Base-by-base conservation (phyloP, 2,797 vertebrate genomes). In the Petrocephalus schoutedeni region DNA sequence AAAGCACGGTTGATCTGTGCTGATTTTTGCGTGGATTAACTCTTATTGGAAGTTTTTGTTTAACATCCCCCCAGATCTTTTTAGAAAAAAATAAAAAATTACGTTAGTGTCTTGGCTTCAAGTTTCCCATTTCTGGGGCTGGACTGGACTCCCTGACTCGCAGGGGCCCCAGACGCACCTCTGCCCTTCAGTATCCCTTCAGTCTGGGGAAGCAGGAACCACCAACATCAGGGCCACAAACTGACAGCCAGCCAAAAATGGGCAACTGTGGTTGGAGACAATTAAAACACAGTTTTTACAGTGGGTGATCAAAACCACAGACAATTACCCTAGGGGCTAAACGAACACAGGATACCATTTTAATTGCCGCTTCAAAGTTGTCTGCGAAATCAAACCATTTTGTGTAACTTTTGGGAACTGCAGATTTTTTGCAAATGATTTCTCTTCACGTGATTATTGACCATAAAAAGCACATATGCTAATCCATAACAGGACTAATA, bases 241-340 rank as follows among this genome's bases (percentile, higher is more conserved):
- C 54, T 2, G 41, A 85, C 84, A 14, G 83, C 41, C 41, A 45
- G 77, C 58, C 71, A 28, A 88, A 90, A 86, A 21, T 85, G 85
- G 87, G 21, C 45, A 23, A 86, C 57, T 10, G 59, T 64, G 87
- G 74, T 49, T 74, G 67, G 80, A 87, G 89, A 89, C 89, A 90
- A 64, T 91, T 89, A 88, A 90, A 88, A 88, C 84, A 54, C 74
- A 45, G 23, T 89, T 90, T 88, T 83, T 84, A 89, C 82, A 88
- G 86, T 80, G 87, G 87, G 87, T 89, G 90, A 91, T 90, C 88
- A 90, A 90, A 91, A 87, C 85, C n/a, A 8, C 1, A 87, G 87
- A 89, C 51, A 85, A 67, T 85, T 61, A 19, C 82, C 21, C 7
- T 0, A 6, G 86, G 88, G 89, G 89, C 89, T 32, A 87, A 88